Conservation (phyloP, 2,113 vertebrate species). For the Paradisaea rubra region DNA sequence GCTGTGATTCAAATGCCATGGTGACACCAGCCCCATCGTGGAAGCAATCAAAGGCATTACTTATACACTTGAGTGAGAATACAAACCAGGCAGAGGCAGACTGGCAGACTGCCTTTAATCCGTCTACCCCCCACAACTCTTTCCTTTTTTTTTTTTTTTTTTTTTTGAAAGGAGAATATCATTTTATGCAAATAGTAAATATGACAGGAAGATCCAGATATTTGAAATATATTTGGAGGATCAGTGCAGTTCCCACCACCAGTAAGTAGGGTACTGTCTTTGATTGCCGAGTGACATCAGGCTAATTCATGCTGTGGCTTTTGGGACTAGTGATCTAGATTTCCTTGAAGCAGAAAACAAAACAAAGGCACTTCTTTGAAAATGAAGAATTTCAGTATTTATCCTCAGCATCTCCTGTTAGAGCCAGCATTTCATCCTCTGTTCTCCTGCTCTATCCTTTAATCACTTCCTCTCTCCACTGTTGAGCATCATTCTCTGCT, state of each 20-base stretch:
- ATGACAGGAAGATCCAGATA: neutral
- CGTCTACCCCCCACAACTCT: neutral
- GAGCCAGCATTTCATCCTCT: neutral
- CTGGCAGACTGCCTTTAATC: constrained; percentile 64
- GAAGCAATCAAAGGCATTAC: constrained; percentile 64
- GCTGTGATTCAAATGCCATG: neutral
- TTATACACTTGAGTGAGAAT: constrained; percentile 40
- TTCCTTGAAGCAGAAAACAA: constrained; percentile 13
- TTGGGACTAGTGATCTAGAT: neutral
- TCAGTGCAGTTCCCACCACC: neutral
- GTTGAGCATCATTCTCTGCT: neutral
- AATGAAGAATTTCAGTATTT: neutral
- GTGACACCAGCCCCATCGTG: constrained; percentile 44
- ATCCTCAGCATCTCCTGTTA: neutral
- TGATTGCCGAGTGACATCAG: neutral
- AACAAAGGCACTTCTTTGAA: neutral
- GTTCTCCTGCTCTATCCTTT: neutral
- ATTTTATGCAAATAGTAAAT: constrained; percentile 15
- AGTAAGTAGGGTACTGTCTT: neutral
- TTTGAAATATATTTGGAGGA: neutral
- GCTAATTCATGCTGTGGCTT: neutral
- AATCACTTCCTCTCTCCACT: neutral
- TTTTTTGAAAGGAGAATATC: neutral
- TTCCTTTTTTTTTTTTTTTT: neutral
- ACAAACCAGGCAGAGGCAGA: constrained; percentile 37